Base-by-base conservation (phyloP, 2,113 vertebrate species). In the Pterophyllum scalare region DNA sequence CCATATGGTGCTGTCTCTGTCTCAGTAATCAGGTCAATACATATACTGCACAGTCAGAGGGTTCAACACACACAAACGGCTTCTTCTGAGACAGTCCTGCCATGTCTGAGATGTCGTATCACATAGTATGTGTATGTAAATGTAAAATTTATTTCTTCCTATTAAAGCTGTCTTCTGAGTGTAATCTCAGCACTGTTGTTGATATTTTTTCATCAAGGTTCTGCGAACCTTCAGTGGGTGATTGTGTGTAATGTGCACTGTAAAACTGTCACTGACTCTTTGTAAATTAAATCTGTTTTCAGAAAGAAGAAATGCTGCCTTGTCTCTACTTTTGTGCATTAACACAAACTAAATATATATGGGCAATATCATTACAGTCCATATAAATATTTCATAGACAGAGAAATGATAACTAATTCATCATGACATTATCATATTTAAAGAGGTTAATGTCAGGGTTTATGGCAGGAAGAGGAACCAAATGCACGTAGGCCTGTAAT, bases 241-340 rank as follows among this genome's bases (percentile, higher is more conserved):
- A 88, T 91, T 88, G 33, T 89, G 83, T 91, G 91, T 92, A 79
- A 87, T 87, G 88, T 94, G 91, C 88, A 92, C 90, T 92, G 90
- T 94, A 88, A 88, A 93, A 79, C 81, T 87, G 87, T 92, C 86
- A 75, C 78, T 84, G 90, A 90, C 88, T 94, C 79, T 94, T 94
- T 94, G 91, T 95, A 93, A 92, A 95, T 92, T 93, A 95, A 95
- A 94, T 76, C 26, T 83, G 87, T 84, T 92, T 94, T 87, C 87
- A 89, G 79, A 89, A 90, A 84, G 11, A 78, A 80, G 11, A 78
- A 80, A 70, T 57, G 59, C 33, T 74, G 67, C 54, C 59, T 33
- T 70, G 83, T 85, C 61, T 70, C 82, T 10, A 70, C 38, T 91
- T 77, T 57, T 59, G 13, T 58, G 49, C 19, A 10, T 67, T 3